Percentiles rank a stretch among this genome's conserved stretches.
Conservation (phyloP, 2,113 vertebrate genomes). For the Gracilinanus agilis region DNA sequence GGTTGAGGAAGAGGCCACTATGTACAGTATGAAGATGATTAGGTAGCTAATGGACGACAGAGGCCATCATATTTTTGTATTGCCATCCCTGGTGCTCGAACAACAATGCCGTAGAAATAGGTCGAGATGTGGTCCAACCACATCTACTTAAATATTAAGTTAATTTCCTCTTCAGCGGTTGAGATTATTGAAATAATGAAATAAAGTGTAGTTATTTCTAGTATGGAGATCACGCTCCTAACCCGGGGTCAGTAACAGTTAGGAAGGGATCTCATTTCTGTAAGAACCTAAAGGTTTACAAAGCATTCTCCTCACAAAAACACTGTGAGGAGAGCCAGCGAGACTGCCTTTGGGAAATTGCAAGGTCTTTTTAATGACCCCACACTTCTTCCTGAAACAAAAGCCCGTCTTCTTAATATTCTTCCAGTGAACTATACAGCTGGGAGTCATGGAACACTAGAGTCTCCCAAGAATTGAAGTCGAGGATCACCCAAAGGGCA, state of each 20-base stretch:
- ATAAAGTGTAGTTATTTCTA: not conserved
- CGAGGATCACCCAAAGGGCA: not conserved
- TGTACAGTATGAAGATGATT: not conserved
- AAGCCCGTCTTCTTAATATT: slow-evolving; percentile 2
- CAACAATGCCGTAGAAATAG: not conserved
- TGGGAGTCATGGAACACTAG: not conserved
- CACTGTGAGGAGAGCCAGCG: not conserved
- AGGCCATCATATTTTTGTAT: not conserved
- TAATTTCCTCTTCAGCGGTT: not conserved
- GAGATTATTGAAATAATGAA: not conserved
- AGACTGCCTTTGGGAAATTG: not conserved
- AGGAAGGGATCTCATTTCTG: not conserved
- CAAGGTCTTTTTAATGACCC: not conserved
- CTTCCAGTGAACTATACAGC: not conserved
- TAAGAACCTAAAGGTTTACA: not conserved
- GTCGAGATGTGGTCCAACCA: not conserved
- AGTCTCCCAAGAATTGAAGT: not conserved
- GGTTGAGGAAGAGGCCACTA: not conserved
- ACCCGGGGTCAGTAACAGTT: not conserved
- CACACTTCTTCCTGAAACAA: not conserved
- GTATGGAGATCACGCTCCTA: not conserved
- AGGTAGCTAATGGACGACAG: not conserved
- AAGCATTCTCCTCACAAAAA: not conserved
- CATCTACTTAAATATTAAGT: not conserved
- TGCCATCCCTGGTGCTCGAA: not conserved